Conservation (phyloP, 2,888 invertebrate genomes). For the Lithophane semibrunnea region DNA sequence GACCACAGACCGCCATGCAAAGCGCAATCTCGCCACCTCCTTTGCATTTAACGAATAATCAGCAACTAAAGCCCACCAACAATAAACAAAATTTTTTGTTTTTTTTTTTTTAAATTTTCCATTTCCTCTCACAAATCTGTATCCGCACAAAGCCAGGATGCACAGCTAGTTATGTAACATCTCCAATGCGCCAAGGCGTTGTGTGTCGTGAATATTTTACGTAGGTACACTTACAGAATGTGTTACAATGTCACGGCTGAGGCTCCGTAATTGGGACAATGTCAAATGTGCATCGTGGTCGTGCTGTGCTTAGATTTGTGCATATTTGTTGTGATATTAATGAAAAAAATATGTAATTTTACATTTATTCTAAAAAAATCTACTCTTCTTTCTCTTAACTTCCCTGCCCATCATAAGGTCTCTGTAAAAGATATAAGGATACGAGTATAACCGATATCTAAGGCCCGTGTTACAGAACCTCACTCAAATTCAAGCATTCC, state of each 20-base stretch:
- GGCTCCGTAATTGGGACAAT: slow-evolving; percentile 64
- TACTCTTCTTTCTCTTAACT: neutral
- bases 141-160: slow-evolving; percentile 55
- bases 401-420: neutral
- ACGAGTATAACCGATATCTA: too few species aligned
- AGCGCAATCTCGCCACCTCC: too few species aligned
- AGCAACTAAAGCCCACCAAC: neutral
- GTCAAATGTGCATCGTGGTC: slow-evolving; percentile 62
- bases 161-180: slow-evolving; percentile 50
- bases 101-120: too few species aligned
- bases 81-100: neutral
- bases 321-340: slow-evolving; percentile 21
- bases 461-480: too few species aligned
- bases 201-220: slow-evolving; percentile 67
- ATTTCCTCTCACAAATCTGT: slow-evolving; percentile 26
- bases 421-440: neutral
- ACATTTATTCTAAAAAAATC: neutral
- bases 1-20: too few species aligned
- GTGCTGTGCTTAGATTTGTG: slow-evolving; percentile 49
- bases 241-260: slow-evolving; percentile 69
- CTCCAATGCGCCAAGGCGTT: slow-evolving; percentile 66
- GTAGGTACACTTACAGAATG: slow-evolving; percentile 59
- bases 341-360: neutral
- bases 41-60: neutral
- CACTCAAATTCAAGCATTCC: too few species aligned